phyloP scores from a whole-genome alignment of 2,797 vertebrate genomes.

The Chaetophractus vellerosus region DNA sequence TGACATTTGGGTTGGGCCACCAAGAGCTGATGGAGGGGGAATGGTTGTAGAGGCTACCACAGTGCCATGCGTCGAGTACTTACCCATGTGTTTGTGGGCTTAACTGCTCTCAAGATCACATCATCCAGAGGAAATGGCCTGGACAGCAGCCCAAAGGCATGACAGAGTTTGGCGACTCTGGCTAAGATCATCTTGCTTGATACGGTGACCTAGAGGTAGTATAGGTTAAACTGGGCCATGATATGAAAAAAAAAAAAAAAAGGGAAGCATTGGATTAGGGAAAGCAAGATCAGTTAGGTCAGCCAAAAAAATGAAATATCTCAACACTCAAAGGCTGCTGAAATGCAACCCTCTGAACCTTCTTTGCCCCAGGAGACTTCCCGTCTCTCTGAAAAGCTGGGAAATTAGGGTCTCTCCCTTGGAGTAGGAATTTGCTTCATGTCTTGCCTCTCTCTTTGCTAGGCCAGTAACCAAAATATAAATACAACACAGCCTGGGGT shows the following conservation, averaged over 20 bases:
- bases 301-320: background rate
- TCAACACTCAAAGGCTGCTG: background rate
- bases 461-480: background rate
- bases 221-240: background rate
- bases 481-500: background rate
- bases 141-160: background rate
- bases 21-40: background rate
- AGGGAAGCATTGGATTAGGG: background rate
- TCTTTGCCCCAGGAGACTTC: background rate
- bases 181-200: background rate
- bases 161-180: background rate
- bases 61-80: background rate
- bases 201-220: background rate
- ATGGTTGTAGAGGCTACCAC: background rate
- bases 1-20: background rate
- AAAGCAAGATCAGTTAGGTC: slow-evolving; percentile 30
- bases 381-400: too few relatives aligned
- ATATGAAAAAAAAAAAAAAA: background rate
- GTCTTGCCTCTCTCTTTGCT: background rate
- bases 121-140: background rate
- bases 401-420: background rate
- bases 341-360: background rate
- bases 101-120: background rate
- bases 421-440: background rate
- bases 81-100: background rate